Evolutionary conservation across 2,797 vertebrate genomes (phyloP).

Genomic region (Triplophysa yarkandensis): DNA sequence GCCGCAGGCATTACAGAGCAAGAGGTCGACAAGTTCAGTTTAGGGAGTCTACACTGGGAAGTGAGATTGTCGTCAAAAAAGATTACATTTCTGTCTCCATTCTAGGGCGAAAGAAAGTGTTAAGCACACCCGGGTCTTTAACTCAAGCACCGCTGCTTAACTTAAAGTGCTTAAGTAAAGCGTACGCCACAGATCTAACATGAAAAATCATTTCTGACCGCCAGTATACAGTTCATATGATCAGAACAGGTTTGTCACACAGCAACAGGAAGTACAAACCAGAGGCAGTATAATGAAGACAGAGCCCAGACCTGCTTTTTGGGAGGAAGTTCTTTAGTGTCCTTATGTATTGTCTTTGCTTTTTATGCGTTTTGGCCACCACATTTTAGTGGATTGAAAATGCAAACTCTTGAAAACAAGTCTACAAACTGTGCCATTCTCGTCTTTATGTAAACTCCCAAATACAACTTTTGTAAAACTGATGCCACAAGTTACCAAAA

Average conservation of each 20-base stretch:
- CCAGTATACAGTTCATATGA: conserved; percentile 7
- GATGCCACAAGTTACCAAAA: no score
- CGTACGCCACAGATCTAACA: background rate
- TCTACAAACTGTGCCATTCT: no score
- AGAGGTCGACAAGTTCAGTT: conserved; percentile 31
- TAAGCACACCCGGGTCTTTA: background rate
- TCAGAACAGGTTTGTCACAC: conserved; percentile 11
- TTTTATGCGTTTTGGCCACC: no score
- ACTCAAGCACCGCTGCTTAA: background rate
- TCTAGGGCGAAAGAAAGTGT: background rate
- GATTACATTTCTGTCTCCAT: background rate
- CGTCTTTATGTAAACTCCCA: no score
- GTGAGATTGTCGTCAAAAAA: conserved; percentile 1
- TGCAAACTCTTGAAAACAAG: no score
- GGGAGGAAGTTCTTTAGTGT: background rate
- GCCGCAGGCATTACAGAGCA: conserved; percentile 22
- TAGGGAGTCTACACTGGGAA: conserved; percentile 3
- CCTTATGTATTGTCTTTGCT: no score
- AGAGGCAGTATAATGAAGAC: conserved; percentile 11
- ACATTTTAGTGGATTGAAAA: no score
- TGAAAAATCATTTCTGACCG: conserved; percentile 10
- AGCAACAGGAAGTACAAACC: conserved; percentile 18
- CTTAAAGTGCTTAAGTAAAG: background rate
- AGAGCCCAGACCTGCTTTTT: conserved; percentile 23
- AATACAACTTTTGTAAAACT: no score